phyloP scores from a whole-genome alignment of 2,797 vertebrate species.

The Rhynchonycteris naso region DNA sequence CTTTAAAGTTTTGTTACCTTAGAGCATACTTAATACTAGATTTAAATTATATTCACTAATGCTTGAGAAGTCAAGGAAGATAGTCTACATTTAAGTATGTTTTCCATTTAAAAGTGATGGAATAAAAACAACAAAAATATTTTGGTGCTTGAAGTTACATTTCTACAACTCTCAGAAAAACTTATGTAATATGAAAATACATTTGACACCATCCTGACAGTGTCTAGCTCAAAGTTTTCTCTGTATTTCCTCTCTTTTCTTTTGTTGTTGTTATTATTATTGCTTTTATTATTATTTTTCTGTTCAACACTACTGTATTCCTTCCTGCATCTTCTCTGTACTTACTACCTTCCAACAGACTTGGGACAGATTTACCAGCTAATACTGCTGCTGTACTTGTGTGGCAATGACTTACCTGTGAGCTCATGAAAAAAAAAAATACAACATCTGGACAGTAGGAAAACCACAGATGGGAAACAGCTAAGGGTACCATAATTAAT shows the following conservation, averaged over 20 bases:
- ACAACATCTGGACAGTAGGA: not conserved
- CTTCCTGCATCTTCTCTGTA: not conserved
- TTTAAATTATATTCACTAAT: not conserved
- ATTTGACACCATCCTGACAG: not conserved
- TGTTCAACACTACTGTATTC: not conserved
- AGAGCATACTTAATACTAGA: not conserved
- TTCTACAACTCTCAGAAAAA: conserved; percentile 35
- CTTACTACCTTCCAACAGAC: not conserved
- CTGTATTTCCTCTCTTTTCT: not conserved
- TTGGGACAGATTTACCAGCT: not conserved
- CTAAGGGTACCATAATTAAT: not conserved
- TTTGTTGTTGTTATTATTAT: not conserved
- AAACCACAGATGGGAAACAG: not conserved
- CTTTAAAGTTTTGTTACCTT: not conserved
- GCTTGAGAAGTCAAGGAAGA: not conserved
- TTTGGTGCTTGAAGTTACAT: not conserved
- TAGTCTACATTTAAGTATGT: not conserved
- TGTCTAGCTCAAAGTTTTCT: not conserved
- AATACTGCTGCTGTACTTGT: rapidly evolving
- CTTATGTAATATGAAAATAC: not conserved
- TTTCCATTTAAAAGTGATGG: not conserved
- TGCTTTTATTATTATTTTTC: not conserved
- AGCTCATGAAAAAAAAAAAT: not conserved
- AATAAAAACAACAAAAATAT: conserved; percentile 5
- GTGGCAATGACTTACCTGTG: not conserved